Conservation (phyloP, 1,140 invertebrate genomes). For the Triops cancriformis region DNA sequence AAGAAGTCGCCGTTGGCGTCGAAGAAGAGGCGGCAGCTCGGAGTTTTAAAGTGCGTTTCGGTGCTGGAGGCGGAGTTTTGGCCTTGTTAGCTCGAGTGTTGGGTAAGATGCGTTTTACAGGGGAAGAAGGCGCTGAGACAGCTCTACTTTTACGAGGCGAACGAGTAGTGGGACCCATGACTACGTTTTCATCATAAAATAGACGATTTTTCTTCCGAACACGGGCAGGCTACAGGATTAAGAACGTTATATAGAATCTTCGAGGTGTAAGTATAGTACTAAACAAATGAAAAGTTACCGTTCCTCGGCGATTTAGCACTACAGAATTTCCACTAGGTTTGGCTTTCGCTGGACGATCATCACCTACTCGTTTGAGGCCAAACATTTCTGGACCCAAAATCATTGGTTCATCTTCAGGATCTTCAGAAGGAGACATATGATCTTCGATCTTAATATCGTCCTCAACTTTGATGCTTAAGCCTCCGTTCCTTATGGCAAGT, state of each 20-base stretch:
- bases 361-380: conserved; percentile 66
- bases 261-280: background rate
- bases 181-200: conserved; percentile 66
- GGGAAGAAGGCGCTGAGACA: conserved; percentile 16
- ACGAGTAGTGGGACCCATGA: background rate
- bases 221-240: conserved; percentile 55
- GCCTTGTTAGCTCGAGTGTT: conserved; percentile 45
- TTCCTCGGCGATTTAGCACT: conserved; percentile 70
- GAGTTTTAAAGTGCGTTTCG: conserved; percentile 33
- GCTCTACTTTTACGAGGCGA: conserved; percentile 16
- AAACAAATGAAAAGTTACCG: conserved; percentile 41
- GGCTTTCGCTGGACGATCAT: conserved; percentile 58
- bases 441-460: conserved; percentile 49
- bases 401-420: conserved; percentile 29
- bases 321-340: conserved; percentile 44
- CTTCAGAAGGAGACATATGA: conserved; percentile 42
- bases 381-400: conserved; percentile 38
- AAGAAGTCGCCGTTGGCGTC: conserved; percentile 43
- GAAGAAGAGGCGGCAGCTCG: conserved; percentile 38
- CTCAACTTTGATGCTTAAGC: conserved; percentile 41
- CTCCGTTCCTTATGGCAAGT: conserved; percentile 48
- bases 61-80: conserved; percentile 25
- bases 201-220: conserved; percentile 83
- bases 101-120: conserved; percentile 44
- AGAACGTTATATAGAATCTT: conserved; percentile 20